Base-by-base conservation (phyloP, 2,888 invertebrate genomes). In the Deilephila elpenor region DNA sequence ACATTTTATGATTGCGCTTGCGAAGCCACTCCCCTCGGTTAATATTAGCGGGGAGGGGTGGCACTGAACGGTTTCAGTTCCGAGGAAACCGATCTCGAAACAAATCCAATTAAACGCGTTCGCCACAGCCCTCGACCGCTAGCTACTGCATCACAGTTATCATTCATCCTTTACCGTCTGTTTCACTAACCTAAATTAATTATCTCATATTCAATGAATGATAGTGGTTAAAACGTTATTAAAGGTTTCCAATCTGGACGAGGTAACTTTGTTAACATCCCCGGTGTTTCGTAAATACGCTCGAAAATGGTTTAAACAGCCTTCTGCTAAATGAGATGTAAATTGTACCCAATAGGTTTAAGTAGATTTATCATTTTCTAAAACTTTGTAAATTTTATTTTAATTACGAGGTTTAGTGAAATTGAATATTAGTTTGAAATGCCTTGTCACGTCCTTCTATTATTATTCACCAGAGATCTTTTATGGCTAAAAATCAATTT, bases 1-100 rank as follows among this genome's bases (percentile, higher is more conserved):
- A 73, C 81, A 84, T 86, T 88, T 87, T 87, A 85, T 86, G 82
- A 86, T 84, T 84, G 79, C 80, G 82, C 79, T 80, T 81, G 79
- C 79, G 75, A 77, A 78, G 79, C 77, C 78, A 79, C 82, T 82
- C 78, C 76, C 79, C 78, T 75, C 76, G 79, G 79, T 84, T 84
- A 85, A 84, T 86, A 85, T 82, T 81, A 80, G 79, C 77, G 76
- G 71, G 76, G 75, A 76, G 73, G 78, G 67, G 25, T 67, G 67
- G 67, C 67, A 51, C 25, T 51, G 67, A 51, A 51, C 51, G 44
- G 44, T 59, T 61, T 72, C 56, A 51, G 60, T 70, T 44, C 34
- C 32, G 64, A 56, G 78, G 79, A 81, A 81, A 82, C 82, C 79
- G 80, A 84, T 84, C 82, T 83, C 81, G 80, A 83, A 86, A 84